Conservation (phyloP, 2,888 invertebrate genomes). For the Scaptomyza parva region DNA sequence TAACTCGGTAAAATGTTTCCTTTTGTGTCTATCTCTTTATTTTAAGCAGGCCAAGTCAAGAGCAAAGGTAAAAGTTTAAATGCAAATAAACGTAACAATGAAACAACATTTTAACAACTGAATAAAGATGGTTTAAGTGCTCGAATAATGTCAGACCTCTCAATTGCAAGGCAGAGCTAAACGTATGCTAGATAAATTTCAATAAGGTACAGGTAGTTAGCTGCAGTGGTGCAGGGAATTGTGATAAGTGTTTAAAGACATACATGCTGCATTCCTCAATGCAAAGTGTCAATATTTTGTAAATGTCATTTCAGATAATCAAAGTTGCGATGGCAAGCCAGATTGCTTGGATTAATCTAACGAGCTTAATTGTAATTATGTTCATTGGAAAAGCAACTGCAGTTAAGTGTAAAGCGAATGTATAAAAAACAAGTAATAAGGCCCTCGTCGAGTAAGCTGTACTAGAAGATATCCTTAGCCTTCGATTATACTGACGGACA, state of each 20-base stretch:
- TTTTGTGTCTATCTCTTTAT: neutral
- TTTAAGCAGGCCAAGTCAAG: slow-evolving; percentile 3
- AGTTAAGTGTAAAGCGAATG: neutral
- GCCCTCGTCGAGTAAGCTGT: too few relatives aligned
- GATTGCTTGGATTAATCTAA: slow-evolving; percentile 32
- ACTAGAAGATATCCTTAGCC: too few relatives aligned
- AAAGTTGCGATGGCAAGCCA: neutral
- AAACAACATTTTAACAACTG: neutral
- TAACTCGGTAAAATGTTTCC: slow-evolving; percentile 3
- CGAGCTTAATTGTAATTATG: neutral
- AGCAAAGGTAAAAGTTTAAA: neutral
- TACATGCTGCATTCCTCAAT: slow-evolving; percentile 17
- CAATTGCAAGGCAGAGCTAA: neutral
- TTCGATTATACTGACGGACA: too few relatives aligned
- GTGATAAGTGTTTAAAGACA: slow-evolving; percentile 21
- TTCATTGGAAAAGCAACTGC: neutral
- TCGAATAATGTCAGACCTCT: neutral
- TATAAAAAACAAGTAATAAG: too few relatives aligned
- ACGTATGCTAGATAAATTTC: neutral
- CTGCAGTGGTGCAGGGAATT: slow-evolving; percentile 20
- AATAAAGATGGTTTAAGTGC: slow-evolving; percentile 15
- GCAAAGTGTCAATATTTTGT: neutral
- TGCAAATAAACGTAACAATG: neutral
- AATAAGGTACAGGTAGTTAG: too few relatives aligned
- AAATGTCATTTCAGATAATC: neutral